phyloP scores from a whole-genome alignment of 2,113 vertebrate genomes.

The Herpetotheres cachinnans region DNA sequence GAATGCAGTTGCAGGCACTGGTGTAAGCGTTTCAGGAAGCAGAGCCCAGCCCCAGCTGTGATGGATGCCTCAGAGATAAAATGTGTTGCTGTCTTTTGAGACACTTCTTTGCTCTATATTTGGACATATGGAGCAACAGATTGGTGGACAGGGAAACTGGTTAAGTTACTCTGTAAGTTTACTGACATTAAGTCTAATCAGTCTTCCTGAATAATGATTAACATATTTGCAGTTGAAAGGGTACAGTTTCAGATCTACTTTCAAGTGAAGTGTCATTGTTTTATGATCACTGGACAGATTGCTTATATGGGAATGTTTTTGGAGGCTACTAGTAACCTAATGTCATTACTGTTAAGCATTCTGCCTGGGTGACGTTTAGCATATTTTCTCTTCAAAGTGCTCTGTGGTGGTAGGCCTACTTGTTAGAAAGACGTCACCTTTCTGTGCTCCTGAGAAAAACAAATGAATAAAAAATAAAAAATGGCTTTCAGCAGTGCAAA shows the following conservation, averaged over 20 bases:
- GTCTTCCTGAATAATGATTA: neutral
- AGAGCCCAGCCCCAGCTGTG: neutral
- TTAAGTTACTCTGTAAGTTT: neutral
- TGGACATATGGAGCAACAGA: neutral
- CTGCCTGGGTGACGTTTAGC: neutral
- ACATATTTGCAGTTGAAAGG: neutral
- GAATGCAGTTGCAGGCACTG: neutral
- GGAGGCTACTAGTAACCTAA: neutral
- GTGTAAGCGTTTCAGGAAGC: neutral
- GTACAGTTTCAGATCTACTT: neutral
- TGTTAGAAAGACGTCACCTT: neutral
- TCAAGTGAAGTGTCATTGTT: neutral
- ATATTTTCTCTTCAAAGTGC: neutral
- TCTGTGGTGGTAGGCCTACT: neutral
- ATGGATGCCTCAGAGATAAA: neutral
- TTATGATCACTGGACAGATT: neutral
- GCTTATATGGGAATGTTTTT: neutral
- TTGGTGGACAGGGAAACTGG: neutral
- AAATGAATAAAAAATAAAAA: neutral
- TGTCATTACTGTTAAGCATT: neutral
- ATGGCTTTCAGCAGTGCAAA: neutral
- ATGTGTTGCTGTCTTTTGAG: neutral
- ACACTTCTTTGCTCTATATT: neutral
- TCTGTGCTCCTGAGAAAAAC: neutral
- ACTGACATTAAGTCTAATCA: neutral